A percentile compares a stretch with the other conserved stretches of the same genome.
Evolutionary conservation across 2,888 invertebrate species (phyloP).

Genomic region (Callyntrura sp.): DNA sequence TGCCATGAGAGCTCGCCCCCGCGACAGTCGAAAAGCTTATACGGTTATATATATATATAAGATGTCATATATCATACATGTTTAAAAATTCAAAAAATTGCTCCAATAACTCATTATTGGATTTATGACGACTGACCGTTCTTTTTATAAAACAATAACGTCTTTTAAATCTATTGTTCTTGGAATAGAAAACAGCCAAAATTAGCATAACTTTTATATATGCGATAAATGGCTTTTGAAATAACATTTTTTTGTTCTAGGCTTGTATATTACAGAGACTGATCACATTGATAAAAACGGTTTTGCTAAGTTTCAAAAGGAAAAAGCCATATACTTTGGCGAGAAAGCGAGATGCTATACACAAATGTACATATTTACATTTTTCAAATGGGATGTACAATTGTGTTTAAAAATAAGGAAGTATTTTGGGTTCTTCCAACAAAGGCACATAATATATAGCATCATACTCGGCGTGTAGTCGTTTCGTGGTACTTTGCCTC

Average conservation of each 20-base stretch:
- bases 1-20: conserved; percentile 37
- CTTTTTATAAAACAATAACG: conserved; percentile 11
- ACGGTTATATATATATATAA: no score
- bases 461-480: conserved; percentile 14
- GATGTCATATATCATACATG: neutral
- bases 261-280: conserved; percentile 9
- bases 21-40: neutral
- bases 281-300: neutral
- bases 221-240: conserved; percentile 26
- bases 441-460: conserved; percentile 30
- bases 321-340: neutral
- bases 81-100: conserved; percentile 32
- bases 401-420: conserved; percentile 12
- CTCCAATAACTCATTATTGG: conserved; percentile 35
- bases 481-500: conserved; percentile 38
- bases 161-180: conserved; percentile 18
- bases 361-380: conserved; percentile 26
- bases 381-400: neutral
- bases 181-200: conserved; percentile 31
- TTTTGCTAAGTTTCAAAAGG: neutral
- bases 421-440: conserved; percentile 15
- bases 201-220: conserved; percentile 21
- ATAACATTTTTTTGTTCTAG: conserved; percentile 18
- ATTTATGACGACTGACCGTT: neutral
- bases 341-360: conserved; percentile 22